These are phyloP conservation scores for Chlorops oryzae DNA, from an alignment of 1,140 invertebrate genomes.

Conservation along the genomic window DNA sequence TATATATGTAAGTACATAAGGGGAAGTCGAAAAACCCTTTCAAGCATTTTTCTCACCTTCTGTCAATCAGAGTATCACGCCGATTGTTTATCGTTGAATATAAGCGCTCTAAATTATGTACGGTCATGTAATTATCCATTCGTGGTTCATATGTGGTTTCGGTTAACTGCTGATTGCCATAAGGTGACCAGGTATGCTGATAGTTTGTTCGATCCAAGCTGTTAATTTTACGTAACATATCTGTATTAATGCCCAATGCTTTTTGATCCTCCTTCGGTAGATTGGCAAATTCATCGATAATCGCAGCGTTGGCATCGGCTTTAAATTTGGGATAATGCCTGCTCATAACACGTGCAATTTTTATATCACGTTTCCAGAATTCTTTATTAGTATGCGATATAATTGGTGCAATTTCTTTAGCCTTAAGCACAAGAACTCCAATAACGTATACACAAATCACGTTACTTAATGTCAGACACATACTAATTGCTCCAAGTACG, in stretches of 20 bases:
- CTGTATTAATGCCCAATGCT: slow-evolving; percentile 21
- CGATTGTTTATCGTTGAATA: slow-evolving; percentile 23
- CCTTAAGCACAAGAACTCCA: slow-evolving; percentile 63
- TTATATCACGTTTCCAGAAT: slow-evolving; percentile 65
- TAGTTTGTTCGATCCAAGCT: slow-evolving; percentile 29
- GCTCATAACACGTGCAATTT: slow-evolving; percentile 55
- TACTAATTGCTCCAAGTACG: slow-evolving; percentile 58
- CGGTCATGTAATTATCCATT: slow-evolving; percentile 22
- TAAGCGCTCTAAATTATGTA: slow-evolving; percentile 34
- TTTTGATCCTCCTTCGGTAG: slow-evolving; percentile 28
- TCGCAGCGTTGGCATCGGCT: slow-evolving; percentile 24
- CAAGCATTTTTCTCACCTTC: slow-evolving; percentile 9
- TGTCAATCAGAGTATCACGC: slow-evolving; percentile 5
- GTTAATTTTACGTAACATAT: slow-evolving; percentile 24
- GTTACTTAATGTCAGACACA: slow-evolving; percentile 65
- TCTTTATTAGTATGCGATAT: slow-evolving; percentile 49
- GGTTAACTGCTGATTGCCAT: slow-evolving; percentile 27
- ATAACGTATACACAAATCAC: slow-evolving; percentile 65
- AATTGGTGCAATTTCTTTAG: slow-evolving; percentile 69
- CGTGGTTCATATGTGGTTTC: slow-evolving; percentile 11
- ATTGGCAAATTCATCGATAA: slow-evolving; percentile 37
- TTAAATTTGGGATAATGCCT: slow-evolving; percentile 41
- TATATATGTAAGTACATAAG: no score
- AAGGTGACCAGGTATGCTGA: slow-evolving; percentile 42
- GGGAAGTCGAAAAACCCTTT: no score